Evolutionary conservation across 2,888 invertebrate genomes (phyloP).

Genomic region (Palloptera scutellata): DNA sequence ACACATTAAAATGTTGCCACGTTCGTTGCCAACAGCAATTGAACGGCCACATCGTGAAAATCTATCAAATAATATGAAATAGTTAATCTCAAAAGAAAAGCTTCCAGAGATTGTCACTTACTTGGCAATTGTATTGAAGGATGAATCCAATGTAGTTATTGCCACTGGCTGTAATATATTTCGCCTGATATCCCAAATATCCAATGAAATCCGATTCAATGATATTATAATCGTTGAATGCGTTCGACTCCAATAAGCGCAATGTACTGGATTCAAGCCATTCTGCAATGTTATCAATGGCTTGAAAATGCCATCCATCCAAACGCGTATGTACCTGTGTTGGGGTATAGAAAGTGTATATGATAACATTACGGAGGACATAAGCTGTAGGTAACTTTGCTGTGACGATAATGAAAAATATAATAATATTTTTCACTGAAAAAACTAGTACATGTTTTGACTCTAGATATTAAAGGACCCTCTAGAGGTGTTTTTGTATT

Average conservation of each 20-base stretch:
- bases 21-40: conserved; percentile 74
- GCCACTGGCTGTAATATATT: conserved; percentile 72
- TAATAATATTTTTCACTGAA: too few relatives aligned
- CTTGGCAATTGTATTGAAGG: conserved; percentile 51
- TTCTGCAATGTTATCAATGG: conserved; percentile 70
- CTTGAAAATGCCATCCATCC: conserved; percentile 75
- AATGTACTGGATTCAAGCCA: conserved; percentile 65
- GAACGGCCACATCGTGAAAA: conserved; percentile 76
- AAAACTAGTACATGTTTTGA: too few relatives aligned
- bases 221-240: conserved; percentile 78
- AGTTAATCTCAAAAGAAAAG: not conserved
- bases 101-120: conserved; percentile 34
- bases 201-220: conserved; percentile 72
- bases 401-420: too few relatives aligned
- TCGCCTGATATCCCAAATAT: conserved; percentile 82
- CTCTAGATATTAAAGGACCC: too few relatives aligned
- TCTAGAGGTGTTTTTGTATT: too few relatives aligned
- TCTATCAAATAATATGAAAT: conserved; percentile 48
- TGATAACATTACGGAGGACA: too few relatives aligned
- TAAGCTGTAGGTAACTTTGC: too few relatives aligned
- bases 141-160: conserved; percentile 46
- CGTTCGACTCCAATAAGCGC: conserved; percentile 76
- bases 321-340: conserved; percentile 71
- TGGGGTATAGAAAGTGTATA: not conserved
- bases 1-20: conserved; percentile 74